These are phyloP conservation scores for Channa striata DNA, from an alignment of 2,797 vertebrate genomes.

Conservation along the genomic window DNA sequence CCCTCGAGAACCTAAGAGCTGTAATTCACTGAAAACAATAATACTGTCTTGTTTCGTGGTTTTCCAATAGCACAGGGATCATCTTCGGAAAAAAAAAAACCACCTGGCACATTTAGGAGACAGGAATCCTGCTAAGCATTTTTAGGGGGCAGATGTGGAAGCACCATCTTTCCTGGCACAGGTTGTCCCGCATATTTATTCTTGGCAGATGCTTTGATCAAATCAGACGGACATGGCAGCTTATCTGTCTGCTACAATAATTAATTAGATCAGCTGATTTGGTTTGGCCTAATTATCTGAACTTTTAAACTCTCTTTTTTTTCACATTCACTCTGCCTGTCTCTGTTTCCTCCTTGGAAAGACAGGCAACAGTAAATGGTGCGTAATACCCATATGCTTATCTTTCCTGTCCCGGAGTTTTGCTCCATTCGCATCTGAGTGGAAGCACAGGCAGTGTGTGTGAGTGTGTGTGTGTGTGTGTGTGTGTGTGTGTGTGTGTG, in stretches of 20 bases:
- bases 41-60: constrained; percentile 2
- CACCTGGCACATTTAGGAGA: constrained; percentile 31
- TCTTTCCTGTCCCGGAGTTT: constrained; percentile 52
- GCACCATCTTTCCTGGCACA: constrained; percentile 39
- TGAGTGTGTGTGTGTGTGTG: constrained; percentile 10
- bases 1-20: constrained; percentile 11
- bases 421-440: constrained; percentile 12
- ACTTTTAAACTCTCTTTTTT: constrained; percentile 46
- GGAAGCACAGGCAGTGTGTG: not conserved
- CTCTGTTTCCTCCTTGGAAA: constrained; percentile 38
- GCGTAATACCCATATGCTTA: constrained; percentile 50
- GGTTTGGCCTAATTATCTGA: constrained; percentile 43
- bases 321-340: constrained; percentile 22
- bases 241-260: constrained; percentile 34
- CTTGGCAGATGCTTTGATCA: constrained; percentile 38
- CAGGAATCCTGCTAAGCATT: constrained; percentile 10
- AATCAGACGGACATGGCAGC: constrained; percentile 41
- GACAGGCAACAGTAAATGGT: constrained; percentile 58
- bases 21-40: constrained; percentile 20
- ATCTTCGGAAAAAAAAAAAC: constrained; percentile 21
- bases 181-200: constrained; percentile 43
- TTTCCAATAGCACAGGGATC: constrained; percentile 3
- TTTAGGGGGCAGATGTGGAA: constrained; percentile 53
- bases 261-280: constrained; percentile 53
- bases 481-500: constrained; percentile 4